These are phyloP conservation scores for Catocala nupta DNA, from an alignment of 2,888 invertebrate genomes.

Conservation along the genomic window DNA sequence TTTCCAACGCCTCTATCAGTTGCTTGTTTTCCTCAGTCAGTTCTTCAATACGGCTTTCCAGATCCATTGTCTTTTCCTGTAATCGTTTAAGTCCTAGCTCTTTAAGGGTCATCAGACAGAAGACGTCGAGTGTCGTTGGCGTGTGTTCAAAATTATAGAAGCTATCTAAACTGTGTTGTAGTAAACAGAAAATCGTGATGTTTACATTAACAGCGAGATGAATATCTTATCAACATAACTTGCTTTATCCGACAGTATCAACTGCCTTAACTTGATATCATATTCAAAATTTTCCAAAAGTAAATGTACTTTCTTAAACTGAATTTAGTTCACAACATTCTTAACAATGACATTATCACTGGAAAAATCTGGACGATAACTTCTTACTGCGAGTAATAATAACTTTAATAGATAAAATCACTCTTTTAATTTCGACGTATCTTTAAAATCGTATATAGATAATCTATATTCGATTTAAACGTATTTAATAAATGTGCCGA, in stretches of 20 bases:
- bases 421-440: no score
- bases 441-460: no score
- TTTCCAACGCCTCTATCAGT: conserved; percentile 82
- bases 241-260: background rate
- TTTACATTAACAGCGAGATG: conserved; percentile 3
- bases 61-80: conserved; percentile 76
- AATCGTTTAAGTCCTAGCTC: conserved; percentile 40
- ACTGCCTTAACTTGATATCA: no score
- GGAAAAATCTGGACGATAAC: no score
- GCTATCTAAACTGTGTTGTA: background rate
- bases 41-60: conserved; percentile 80
- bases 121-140: background rate
- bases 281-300: no score
- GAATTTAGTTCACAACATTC: no score
- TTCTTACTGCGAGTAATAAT: no score
- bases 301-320: no score
- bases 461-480: no score
- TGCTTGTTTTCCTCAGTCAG: conserved; percentile 83
- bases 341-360: no score
- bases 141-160: background rate
- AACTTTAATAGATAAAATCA: no score
- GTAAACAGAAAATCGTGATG: conserved; percentile 7
- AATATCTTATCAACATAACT: background rate
- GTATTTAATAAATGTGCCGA: background rate
- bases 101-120: background rate